Evolutionary conservation across 2,113 vertebrate species (phyloP).

Genomic region (Numida meleagris): DNA sequence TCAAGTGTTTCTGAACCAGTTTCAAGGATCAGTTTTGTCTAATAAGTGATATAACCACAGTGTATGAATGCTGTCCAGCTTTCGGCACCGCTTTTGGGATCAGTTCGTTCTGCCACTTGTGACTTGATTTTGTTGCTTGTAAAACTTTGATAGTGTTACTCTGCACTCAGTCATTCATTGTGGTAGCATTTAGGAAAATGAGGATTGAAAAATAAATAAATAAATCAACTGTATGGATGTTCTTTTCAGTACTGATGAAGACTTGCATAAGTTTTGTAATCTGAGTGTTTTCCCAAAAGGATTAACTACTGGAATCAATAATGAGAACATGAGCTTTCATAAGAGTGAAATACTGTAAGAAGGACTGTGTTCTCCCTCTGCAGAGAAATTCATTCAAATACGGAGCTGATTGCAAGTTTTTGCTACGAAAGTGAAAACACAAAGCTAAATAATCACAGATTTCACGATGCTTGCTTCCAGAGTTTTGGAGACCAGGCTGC

Average conservation of each 20-base stretch:
- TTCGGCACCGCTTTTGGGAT: not conserved
- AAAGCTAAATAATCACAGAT: conserved; percentile 1
- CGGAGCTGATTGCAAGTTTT: not conserved
- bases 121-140: not conserved
- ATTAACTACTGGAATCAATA: not conserved
- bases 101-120: not conserved
- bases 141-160: not conserved
- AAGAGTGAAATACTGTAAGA: not conserved
- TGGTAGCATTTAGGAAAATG: not conserved
- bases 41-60: not conserved
- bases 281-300: not conserved
- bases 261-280: not conserved
- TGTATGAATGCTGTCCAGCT: not conserved
- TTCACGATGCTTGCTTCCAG: not conserved
- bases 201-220: not conserved
- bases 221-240: not conserved
- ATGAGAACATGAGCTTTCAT: not conserved
- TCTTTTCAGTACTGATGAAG: not conserved
- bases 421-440: not conserved
- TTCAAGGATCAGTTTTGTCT: not conserved
- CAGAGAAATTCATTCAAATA: not conserved
- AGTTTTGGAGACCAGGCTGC: conserved; percentile 5
- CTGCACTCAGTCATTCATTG: not conserved
- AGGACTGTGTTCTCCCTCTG: not conserved
- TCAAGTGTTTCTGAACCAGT: not conserved